Conservation (phyloP, 2,113 vertebrate species). For the Azemiops feae region DNA sequence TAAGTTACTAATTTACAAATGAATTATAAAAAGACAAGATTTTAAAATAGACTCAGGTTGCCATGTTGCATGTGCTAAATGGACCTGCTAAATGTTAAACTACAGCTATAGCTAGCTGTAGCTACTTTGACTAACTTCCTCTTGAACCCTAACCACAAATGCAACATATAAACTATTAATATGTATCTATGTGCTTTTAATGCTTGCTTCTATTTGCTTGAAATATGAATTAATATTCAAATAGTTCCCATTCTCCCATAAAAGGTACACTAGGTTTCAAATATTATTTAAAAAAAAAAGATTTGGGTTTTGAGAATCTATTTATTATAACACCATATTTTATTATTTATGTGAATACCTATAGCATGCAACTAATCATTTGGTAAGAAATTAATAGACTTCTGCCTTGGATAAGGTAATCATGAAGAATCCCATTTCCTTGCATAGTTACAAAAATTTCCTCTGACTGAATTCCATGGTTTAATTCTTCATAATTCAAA, state of each 20-base stretch:
- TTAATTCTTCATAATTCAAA: neutral
- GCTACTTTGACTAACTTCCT: neutral
- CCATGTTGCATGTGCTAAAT: neutral
- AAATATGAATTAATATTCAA: neutral
- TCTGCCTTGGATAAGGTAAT: neutral
- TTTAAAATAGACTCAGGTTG: neutral
- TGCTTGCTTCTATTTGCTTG: neutral
- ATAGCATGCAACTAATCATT: neutral
- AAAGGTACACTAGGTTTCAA: neutral
- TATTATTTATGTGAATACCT: neutral
- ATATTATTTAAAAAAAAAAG: neutral
- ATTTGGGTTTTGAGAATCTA: neutral
- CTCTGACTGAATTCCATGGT: neutral
- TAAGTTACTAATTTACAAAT: neutral
- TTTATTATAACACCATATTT: neutral
- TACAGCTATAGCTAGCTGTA: neutral
- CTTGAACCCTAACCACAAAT: neutral
- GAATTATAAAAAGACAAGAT: neutral
- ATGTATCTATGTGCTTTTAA: neutral
- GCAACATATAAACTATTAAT: neutral
- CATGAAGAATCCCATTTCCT: rapidly evolving
- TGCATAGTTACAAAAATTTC: rapidly evolving
- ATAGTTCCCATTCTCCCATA: neutral
- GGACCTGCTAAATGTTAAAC: neutral
- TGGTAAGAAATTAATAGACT: neutral